Conservation (phyloP, 2,888 invertebrate species). For the Pyrocoelia pectoralis region DNA sequence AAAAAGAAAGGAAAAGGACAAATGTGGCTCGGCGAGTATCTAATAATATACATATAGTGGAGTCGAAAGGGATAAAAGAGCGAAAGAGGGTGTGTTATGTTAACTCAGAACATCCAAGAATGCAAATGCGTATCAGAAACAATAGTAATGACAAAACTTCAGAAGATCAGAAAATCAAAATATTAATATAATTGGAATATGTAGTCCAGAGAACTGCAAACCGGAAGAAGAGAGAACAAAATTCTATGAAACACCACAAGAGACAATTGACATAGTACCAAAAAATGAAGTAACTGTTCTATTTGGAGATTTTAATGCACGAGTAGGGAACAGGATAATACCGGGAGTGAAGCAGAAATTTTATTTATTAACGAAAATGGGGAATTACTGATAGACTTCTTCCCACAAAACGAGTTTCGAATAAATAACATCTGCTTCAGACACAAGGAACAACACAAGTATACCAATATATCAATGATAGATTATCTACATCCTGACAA, state of each 20-base stretch:
- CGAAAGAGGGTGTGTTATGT: slow-evolving; percentile 12
- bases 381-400: neutral
- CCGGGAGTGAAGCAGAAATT: too few relatives aligned
- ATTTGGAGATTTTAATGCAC: too few relatives aligned
- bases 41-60: slow-evolving; percentile 22
- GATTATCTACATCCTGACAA: too few relatives aligned
- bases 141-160: too few relatives aligned
- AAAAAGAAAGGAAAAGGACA: too few relatives aligned
- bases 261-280: slow-evolving; percentile 4
- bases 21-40: too few relatives aligned
- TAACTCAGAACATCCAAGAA: too few relatives aligned
- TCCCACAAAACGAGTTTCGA: neutral
- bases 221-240: neutral
- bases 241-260: too few relatives aligned
- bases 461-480: neutral
- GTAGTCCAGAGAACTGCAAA: slow-evolving; percentile 14
- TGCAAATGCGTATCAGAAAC: too few relatives aligned
- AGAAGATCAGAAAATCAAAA: too few relatives aligned
- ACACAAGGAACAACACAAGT: neutral
- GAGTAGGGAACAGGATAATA: too few relatives aligned
- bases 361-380: neutral
- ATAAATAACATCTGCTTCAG: neutral
- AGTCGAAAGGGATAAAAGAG: slow-evolving; percentile 15
- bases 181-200: neutral
- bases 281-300: too few relatives aligned